Percentiles rank a stretch among this genome's conserved stretches.
Evolutionary conservation across 2,113 vertebrate species (phyloP).

Genomic region (Xiphorhynchus elegans): DNA sequence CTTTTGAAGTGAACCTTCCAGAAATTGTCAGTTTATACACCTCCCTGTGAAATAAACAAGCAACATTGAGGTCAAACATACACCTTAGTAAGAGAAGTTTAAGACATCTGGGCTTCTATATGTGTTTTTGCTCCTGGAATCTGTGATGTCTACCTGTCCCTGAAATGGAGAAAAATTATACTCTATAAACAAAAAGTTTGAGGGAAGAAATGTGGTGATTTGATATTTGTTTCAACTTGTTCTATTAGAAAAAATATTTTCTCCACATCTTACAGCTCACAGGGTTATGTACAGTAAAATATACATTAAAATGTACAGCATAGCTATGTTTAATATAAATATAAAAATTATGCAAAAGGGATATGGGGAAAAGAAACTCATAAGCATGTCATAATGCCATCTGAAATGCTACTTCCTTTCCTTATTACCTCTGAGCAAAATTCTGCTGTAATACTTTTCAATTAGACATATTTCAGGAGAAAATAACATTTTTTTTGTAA

Average conservation of each 20-base stretch:
- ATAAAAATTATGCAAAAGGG: not conserved
- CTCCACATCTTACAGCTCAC: not conserved
- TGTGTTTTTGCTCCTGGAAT: not conserved
- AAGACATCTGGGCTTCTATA: not conserved
- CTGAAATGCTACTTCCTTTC: not conserved
- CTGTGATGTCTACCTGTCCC: not conserved
- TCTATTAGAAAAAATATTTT: not conserved
- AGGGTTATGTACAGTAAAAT: not conserved
- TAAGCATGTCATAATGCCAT: not conserved
- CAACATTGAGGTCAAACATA: not conserved
- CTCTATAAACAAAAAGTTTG: not conserved
- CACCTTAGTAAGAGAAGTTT: not conserved
- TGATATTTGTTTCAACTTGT: not conserved
- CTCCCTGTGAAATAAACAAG: not conserved
- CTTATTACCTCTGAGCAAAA: not conserved
- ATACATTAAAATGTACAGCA: not conserved
- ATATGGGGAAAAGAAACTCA: not conserved
- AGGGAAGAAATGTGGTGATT: not conserved
- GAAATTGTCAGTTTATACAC: not conserved
- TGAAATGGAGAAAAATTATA: not conserved
- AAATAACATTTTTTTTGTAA: not conserved
- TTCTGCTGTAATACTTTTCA: not conserved
- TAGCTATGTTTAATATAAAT: not conserved
- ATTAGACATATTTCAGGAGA: not conserved
- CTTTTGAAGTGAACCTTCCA: not conserved